These are phyloP conservation scores for Diadema setosum DNA, from an alignment of 35 echinoderm and acorn worm species.

Conservation along the genomic window DNA sequence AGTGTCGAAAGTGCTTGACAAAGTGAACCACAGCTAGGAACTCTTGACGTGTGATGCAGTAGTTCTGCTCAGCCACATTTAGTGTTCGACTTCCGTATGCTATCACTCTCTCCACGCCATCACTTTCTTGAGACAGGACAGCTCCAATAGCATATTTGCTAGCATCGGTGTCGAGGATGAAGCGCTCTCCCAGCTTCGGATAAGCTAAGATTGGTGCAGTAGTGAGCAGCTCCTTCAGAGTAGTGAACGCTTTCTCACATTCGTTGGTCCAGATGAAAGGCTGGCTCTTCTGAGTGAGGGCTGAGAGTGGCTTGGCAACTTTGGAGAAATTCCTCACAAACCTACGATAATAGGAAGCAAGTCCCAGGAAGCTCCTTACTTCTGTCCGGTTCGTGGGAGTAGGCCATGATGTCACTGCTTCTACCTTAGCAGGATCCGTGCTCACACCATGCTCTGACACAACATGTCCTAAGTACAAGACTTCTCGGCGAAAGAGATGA, in stretches of 20 bases:
- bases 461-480: background rate
- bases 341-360: background rate
- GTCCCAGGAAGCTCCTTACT: too few species aligned
- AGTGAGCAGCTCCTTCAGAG: too few species aligned
- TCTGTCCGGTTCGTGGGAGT: too few species aligned
- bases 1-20: conserved; percentile 5
- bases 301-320: background rate
- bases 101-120: conserved; percentile 49
- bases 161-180: too few species aligned
- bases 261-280: too few species aligned
- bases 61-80: background rate
- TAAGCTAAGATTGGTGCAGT: too few species aligned
- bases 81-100: background rate
- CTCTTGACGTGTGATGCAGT: conserved; percentile 21
- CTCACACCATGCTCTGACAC: background rate
- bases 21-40: background rate
- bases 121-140: conserved; percentile 49
- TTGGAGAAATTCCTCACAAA: background rate
- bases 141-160: too few species aligned
- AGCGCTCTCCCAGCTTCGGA: too few species aligned
- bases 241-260: too few species aligned
- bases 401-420: background rate
- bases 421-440: background rate
- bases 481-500: too few species aligned
- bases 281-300: background rate